These are phyloP conservation scores for Drosophila cracens DNA, from an alignment of 2,888 invertebrate species.

Conservation along the genomic window DNA sequence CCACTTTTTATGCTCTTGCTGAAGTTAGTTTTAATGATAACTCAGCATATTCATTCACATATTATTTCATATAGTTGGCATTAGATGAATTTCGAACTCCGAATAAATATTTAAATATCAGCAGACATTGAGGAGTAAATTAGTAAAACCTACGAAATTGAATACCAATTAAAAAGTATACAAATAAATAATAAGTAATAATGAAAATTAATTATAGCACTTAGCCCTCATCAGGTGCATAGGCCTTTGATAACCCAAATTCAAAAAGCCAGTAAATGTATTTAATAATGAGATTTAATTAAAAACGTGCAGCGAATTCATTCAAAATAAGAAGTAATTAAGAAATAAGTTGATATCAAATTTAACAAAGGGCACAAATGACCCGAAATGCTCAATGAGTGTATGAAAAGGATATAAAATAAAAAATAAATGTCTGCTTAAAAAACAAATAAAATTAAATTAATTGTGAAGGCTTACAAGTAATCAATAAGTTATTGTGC, in stretches of 20 bases:
- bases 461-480: background rate
- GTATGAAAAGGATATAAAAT: background rate
- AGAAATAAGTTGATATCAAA: conserved; percentile 19
- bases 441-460: background rate
- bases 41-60: background rate
- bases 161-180: conserved; percentile 27
- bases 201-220: background rate
- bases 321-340: conserved; percentile 17
- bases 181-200: background rate
- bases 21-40: background rate
- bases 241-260: background rate
- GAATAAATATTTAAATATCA: background rate
- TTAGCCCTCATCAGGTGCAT: background rate
- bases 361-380: background rate
- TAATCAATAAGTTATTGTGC: background rate
- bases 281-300: background rate
- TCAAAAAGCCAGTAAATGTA: background rate
- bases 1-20: background rate
- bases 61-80: fast-evolving
- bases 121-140: background rate
- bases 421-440: background rate
- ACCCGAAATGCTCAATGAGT: background rate
- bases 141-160: conserved; percentile 6
- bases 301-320: background rate
- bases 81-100: background rate